Percentiles rank a stretch among this genome's conserved stretches.
Evolutionary conservation across 1,140 invertebrate species (phyloP).

Genomic region (Polyergus mexicanus): DNA sequence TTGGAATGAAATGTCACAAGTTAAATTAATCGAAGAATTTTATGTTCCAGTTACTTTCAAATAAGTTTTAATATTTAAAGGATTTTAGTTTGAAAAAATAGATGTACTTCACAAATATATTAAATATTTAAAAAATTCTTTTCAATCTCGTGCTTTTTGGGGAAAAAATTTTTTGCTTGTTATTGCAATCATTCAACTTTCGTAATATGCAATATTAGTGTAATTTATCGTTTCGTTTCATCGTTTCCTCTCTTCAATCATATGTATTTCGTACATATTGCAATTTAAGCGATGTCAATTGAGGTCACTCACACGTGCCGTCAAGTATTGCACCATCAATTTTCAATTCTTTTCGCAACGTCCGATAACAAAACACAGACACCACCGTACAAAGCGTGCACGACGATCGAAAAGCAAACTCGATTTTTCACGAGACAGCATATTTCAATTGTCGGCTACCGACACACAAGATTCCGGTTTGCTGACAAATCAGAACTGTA

Average conservation of each 20-base stretch:
- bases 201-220: not conserved
- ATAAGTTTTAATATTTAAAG: not conserved
- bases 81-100: not conserved
- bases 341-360: constrained; percentile 5
- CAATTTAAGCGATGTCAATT: constrained; percentile 6
- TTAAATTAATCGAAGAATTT: not conserved
- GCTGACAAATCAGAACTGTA: constrained; percentile 22
- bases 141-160: not conserved
- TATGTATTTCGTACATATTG: not conserved
- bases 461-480: constrained; percentile 41
- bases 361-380: constrained; percentile 17
- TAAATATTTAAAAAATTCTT: not conserved
- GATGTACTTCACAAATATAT: not conserved
- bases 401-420: not conserved
- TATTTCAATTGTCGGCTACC: constrained; percentile 18
- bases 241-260: not conserved
- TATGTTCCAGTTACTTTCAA: not conserved
- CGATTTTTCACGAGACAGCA: constrained; percentile 21
- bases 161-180: not conserved
- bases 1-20: not conserved
- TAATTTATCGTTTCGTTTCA: not conserved
- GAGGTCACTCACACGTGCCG: not conserved
- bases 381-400: no score
- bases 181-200: not conserved
- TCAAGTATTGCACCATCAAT: constrained; percentile 26